A percentile compares a stretch with the other conserved stretches of the same genome.
Conservation (phyloP, 1,140 invertebrate species). For the Coelopa frigida region DNA sequence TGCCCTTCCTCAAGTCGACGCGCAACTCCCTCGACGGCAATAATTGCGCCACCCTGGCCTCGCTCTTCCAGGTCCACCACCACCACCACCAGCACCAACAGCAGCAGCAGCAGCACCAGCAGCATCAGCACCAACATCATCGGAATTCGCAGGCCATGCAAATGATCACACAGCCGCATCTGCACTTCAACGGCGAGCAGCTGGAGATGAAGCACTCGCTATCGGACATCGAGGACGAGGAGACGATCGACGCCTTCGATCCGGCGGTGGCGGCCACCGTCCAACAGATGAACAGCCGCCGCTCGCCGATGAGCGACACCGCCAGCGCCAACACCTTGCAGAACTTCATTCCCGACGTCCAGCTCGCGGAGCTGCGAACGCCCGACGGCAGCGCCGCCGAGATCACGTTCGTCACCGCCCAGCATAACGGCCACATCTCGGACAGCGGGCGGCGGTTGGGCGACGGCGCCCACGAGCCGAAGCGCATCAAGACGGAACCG, state of each 20-base stretch:
- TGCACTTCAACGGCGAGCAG: constrained; percentile 1
- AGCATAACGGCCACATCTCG: not conserved
- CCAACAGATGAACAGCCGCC: constrained; percentile 8
- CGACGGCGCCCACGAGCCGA: constrained; percentile 12
- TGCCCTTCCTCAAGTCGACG: constrained; percentile 41
- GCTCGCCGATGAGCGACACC: constrained; percentile 31
- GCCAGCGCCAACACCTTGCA: constrained; percentile 36
- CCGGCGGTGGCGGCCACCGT: constrained; percentile 23
- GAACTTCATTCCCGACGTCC: constrained; percentile 41
- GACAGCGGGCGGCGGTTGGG: not conserved
- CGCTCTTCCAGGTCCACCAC: constrained; percentile 27
- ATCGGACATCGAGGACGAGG: constrained; percentile 38
- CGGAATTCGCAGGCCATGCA: not conserved
- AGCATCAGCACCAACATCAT: constrained; percentile 5
- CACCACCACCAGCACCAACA: constrained; percentile 15
- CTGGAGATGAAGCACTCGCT: constrained; percentile 32
- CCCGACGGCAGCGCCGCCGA: not conserved
- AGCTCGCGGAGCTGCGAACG: constrained; percentile 24
- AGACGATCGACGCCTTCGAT: constrained; percentile 39
- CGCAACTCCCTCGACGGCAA: constrained; percentile 33
- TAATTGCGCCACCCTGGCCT: constrained; percentile 18
- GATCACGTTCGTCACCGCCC: no score
- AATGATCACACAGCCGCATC: not conserved
- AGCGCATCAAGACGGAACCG: constrained; percentile 36
- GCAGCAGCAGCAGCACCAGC: constrained; percentile 16